These are phyloP conservation scores for Hydrozoanthus gracilis DNA, from an alignment of 92 coral and sea anemone genomes.

Conservation along the genomic window DNA sequence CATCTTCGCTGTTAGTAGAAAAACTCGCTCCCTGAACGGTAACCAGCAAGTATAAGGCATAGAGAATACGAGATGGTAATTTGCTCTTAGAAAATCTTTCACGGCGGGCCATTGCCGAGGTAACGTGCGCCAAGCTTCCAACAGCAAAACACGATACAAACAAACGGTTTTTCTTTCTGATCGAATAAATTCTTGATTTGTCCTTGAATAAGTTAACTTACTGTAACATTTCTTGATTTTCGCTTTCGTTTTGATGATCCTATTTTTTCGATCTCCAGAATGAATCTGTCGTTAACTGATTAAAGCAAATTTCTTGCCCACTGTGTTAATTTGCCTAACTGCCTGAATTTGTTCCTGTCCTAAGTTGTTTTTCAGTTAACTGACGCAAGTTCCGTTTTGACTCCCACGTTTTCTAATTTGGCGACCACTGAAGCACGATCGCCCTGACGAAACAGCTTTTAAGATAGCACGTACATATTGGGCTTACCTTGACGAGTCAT, in stretches of 20 bases:
- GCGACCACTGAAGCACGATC: background rate
- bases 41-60: background rate
- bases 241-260: background rate
- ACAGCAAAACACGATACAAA: background rate
- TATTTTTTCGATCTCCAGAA: background rate
- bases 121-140: background rate
- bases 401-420: background rate
- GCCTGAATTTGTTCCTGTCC: background rate
- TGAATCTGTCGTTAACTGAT: background rate
- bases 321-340: background rate
- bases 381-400: slow-evolving; percentile 5
- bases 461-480: background rate
- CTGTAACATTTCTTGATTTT: background rate
- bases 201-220: background rate
- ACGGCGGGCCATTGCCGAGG: background rate
- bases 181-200: background rate
- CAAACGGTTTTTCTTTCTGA: background rate
- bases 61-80: background rate
- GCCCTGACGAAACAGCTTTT: background rate
- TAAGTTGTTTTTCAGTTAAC: background rate
- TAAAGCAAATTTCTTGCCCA: background rate
- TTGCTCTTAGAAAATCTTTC: background rate
- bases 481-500: background rate
- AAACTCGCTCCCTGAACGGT: background rate
- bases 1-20: background rate